Conservation (phyloP, 2,113 vertebrate genomes). For the Ibidorhyncha struthersii region DNA sequence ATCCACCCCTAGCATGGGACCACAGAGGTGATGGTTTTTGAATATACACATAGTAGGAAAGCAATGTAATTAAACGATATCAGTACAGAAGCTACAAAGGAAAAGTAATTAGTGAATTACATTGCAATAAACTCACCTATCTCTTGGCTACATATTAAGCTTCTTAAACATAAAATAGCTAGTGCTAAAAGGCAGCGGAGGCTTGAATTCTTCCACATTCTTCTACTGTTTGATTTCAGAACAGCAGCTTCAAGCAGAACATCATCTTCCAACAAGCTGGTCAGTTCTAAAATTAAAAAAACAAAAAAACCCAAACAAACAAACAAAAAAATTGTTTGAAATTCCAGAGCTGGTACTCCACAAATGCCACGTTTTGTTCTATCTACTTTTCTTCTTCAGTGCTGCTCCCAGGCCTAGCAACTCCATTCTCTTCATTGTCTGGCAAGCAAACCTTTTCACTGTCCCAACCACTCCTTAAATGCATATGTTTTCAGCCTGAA, state of each 20-base stretch:
- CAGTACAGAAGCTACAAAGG: not conserved
- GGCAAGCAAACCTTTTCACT: not conserved
- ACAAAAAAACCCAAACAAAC: not conserved
- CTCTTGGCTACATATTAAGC: conserved; percentile 48
- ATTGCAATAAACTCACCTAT: conserved; percentile 64
- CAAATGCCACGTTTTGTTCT: not conserved
- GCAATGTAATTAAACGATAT: not conserved
- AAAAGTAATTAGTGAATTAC: not conserved
- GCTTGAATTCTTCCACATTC: conserved; percentile 57
- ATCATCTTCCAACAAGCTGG: conserved; percentile 24
- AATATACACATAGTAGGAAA: not conserved
- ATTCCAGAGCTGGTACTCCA: not conserved
- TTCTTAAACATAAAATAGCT: conserved; percentile 51
- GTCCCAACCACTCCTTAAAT: not conserved
- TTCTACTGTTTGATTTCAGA: conserved; percentile 29
- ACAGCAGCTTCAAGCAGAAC: conserved; percentile 10
- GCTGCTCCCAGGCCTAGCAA: not conserved
- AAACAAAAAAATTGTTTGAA: not conserved
- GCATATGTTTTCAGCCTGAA: not conserved
- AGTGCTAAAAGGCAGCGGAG: conserved; percentile 38
- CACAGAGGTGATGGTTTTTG: not conserved
- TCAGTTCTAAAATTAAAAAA: conserved; percentile 60
- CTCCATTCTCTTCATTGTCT: not conserved
- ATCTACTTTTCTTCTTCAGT: not conserved
- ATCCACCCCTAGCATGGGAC: not conserved